Conservation (phyloP, 2,888 invertebrate species). For the Melieria omissa region DNA sequence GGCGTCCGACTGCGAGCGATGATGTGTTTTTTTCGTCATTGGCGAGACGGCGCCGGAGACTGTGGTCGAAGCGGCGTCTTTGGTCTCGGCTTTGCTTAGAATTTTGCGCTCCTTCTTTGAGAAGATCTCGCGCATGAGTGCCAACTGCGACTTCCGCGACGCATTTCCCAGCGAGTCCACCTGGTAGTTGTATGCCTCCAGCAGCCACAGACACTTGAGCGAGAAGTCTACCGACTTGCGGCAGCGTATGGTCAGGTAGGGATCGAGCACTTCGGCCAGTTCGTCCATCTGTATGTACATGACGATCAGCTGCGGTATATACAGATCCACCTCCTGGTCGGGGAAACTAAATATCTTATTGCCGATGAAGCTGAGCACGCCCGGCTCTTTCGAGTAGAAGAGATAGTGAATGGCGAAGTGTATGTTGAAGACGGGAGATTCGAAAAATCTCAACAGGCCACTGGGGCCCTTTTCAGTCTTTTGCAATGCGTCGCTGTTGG, state of each 20-base stretch:
- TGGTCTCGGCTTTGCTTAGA: constrained; percentile 46
- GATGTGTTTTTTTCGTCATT: constrained; percentile 79
- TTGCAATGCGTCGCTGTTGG: constrained; percentile 41
- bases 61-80: constrained; percentile 23
- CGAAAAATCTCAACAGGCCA: constrained; percentile 79
- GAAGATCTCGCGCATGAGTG: constrained; percentile 66
- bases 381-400: constrained; percentile 97
- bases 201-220: constrained; percentile 93
- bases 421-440: constrained; percentile 98
- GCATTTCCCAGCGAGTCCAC: constrained; percentile 56
- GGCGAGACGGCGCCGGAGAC: constrained; percentile 43
- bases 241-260: constrained; percentile 86
- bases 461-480: constrained; percentile 65
- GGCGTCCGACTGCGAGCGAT: constrained; percentile 82
- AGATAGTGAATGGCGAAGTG: constrained; percentile 98
- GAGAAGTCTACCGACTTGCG: constrained; percentile 96
- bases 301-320: constrained; percentile 96
- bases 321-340: constrained; percentile 93
- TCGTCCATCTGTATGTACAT: constrained; percentile 99
- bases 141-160: constrained; percentile 64
- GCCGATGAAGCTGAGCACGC: constrained; percentile 96
- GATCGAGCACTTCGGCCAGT: constrained; percentile 92
- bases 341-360: constrained; percentile 97
- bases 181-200: constrained; percentile 83
- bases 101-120: constrained; percentile 63